Evolutionary conservation across 1,140 invertebrate genomes (phyloP).

Genomic region (Subanguina moxae): DNA sequence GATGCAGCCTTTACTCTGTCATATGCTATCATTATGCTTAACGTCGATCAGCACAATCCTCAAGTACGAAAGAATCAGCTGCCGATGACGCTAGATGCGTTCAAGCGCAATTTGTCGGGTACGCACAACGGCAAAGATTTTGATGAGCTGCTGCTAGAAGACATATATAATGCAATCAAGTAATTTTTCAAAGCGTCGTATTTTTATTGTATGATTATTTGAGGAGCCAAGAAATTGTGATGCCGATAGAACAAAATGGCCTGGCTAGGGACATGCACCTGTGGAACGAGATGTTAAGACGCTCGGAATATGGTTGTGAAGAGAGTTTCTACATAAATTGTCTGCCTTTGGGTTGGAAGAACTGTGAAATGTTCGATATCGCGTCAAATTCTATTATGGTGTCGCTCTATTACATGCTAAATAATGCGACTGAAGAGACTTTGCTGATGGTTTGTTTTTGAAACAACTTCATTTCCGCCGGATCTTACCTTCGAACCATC

Average conservation of each 20-base stretch:
- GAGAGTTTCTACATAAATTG: not conserved
- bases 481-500: no score
- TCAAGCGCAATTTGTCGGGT: conserved; percentile 84
- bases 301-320: conserved; percentile 15
- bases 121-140: conserved; percentile 89
- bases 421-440: conserved; percentile 66
- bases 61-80: conserved; percentile 52
- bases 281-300: conserved; percentile 80
- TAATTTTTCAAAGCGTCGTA: conserved; percentile 60
- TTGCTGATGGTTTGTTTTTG: conserved; percentile 43
- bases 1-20: conserved; percentile 94
- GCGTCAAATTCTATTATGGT: conserved; percentile 82
- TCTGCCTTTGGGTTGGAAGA: conserved; percentile 67
- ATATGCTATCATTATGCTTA: conserved; percentile 97
- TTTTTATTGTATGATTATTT: conserved; percentile 27
- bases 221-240: conserved; percentile 92
- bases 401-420: conserved; percentile 90
- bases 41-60: conserved; percentile 97
- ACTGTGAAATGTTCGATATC: conserved; percentile 71
- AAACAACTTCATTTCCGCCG: no score
- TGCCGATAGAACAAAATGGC: conserved; percentile 95
- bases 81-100: conserved; percentile 66
- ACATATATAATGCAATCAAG: conserved; percentile 90
- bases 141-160: conserved; percentile 85
- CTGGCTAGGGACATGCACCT: conserved; percentile 89